A percentile compares a stretch with the other conserved stretches of the same genome.
Conservation (phyloP, 2,113 vertebrate genomes). For the Tachuris rubrigastra region DNA sequence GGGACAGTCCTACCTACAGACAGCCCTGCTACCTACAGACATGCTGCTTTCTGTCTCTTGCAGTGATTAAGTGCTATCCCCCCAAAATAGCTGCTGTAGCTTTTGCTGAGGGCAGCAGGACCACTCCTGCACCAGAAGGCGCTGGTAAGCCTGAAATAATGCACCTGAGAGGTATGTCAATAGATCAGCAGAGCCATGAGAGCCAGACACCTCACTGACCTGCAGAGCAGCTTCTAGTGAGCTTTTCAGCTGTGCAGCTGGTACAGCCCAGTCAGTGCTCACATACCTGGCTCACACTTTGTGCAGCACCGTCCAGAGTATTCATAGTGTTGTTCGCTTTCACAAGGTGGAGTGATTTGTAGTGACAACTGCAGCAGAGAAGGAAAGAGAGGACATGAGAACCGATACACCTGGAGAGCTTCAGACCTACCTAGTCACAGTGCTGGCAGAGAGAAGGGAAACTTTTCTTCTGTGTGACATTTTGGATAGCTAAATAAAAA, state of each 20-base stretch:
- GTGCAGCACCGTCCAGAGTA: constrained; percentile 67
- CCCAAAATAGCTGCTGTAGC: neutral
- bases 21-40: neutral
- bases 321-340: constrained; percentile 68
- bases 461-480: neutral
- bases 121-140: neutral
- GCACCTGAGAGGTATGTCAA: neutral
- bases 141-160: neutral
- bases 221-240: neutral
- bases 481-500: constrained; percentile 8
- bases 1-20: neutral
- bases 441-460: neutral
- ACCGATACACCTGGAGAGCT: neutral
- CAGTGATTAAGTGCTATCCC: neutral
- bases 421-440: neutral
- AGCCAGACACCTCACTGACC: neutral
- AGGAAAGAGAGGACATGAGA: neutral
- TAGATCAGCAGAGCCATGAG: neutral
- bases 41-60: neutral
- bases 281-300: constrained; percentile 78
- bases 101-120: neutral
- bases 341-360: constrained; percentile 47
- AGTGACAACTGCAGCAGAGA: constrained; percentile 61
- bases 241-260: neutral
- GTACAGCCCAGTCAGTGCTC: neutral